Base-by-base conservation (phyloP, 2,113 vertebrate genomes). In the Antechinus flavipes region DNA sequence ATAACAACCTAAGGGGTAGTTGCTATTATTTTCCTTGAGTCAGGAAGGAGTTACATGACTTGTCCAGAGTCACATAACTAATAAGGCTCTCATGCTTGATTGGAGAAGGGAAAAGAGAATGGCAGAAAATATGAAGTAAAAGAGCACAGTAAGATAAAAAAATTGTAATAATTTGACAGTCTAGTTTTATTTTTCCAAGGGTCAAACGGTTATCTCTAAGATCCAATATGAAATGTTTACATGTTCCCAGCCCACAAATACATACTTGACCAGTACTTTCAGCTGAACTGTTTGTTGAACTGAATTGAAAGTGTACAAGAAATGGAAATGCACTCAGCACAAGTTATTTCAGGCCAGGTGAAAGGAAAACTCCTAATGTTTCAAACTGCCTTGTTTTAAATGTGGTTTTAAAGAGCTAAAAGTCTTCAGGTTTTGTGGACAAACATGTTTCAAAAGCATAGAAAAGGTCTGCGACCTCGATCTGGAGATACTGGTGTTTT, bases 311-410 rank as follows among this genome's bases (percentile, higher is more conserved):
- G 68, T 19, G 8, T 42, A 84, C 23, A 19, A 97, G 96, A 97
- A n/a, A 96, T 89, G n/a, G 14, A 93, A 94, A 84, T 97, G 91
- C 46, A 50, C 90, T 96, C 53, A 93, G n/a, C 50, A 92, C 52
- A 95, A 94, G 90, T 90, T 90, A 92, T 55, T 90, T 95, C 2
- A 52, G 94, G 68, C 53, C 30, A 93, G 23, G 93, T 94, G 92
- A 95, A 90, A 76, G 56, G 55, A 89, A 90, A 27, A 76, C 35
- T 93, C 14, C 35, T 7, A 50, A 52, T 84, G 91, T 92, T 96
- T 54, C 91, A 7, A 92, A 92, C 49, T 94, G 10, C 91, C 16
- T 53, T 55, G 42, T 47, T 68, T 10, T 61, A 24, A 25, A 6
- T 49, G 53, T 19, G 93, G 53, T 68, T 91, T 96, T 94, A 90